Percentiles rank a stretch among this genome's conserved stretches.
phyloP scores from a whole-genome alignment of 2,797 vertebrate species.

The Centroberyx gerrardi region DNA sequence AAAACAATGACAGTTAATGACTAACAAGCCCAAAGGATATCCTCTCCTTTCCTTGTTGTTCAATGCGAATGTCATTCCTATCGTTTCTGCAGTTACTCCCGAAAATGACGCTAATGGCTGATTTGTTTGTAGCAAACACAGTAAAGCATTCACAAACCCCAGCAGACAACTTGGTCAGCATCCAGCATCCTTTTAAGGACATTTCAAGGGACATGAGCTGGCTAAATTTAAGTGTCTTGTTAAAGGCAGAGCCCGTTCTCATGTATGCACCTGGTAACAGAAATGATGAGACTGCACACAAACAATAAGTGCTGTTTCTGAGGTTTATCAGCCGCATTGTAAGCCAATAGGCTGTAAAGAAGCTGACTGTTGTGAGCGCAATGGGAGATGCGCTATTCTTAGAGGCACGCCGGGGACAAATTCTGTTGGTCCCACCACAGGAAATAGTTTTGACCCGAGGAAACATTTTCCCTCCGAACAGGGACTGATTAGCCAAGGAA shows the following conservation, averaged over 20 bases:
- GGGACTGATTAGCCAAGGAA: constrained; percentile 69
- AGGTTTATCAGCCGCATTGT: background rate
- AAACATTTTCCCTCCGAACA: constrained; percentile 78
- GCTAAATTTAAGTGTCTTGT: constrained; percentile 25
- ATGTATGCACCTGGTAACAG: constrained; percentile 1
- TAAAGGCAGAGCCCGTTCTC: constrained; percentile 18
- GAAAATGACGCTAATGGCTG: constrained; percentile 30
- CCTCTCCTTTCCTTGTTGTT: constrained; percentile 20
- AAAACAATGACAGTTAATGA: constrained; percentile 65
- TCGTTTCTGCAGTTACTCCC: constrained; percentile 36
- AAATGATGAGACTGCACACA: constrained; percentile 12
- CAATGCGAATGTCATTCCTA: constrained; percentile 29
- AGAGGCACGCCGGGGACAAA: constrained; percentile 54
- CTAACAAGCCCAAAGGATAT: constrained; percentile 40
- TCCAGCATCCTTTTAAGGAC: constrained; percentile 56
- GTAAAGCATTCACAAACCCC: constrained; percentile 18
- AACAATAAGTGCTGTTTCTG: background rate
- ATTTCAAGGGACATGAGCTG: constrained; percentile 11
- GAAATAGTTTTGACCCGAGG: constrained; percentile 81
- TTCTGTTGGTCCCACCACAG: constrained; percentile 71
- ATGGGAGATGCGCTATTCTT: constrained; percentile 57
- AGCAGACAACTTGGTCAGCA: constrained; percentile 44
- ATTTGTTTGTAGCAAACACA: constrained; percentile 20
- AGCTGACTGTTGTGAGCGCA: constrained; percentile 21
- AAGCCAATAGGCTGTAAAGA: constrained; percentile 3